phyloP scores from a whole-genome alignment of 2,797 vertebrate genomes.

The Picus viridis region DNA sequence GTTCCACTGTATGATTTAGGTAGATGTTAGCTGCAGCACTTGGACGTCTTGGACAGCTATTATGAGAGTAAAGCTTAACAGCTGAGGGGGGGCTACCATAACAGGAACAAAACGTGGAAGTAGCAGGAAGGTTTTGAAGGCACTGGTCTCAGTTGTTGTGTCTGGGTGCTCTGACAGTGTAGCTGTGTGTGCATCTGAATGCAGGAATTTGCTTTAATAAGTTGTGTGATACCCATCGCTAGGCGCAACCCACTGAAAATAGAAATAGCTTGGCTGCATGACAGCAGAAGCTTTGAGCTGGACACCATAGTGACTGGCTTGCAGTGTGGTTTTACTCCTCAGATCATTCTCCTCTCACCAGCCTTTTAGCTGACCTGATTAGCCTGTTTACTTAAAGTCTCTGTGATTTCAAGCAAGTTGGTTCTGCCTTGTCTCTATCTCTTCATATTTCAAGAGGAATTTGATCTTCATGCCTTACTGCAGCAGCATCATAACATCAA shows the following conservation, averaged over 20 bases:
- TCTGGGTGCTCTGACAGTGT: background rate
- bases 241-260: constrained; percentile 39
- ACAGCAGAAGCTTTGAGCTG: constrained; percentile 27
- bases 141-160: background rate
- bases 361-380: constrained; percentile 7
- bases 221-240: constrained; percentile 24
- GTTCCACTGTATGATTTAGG: constrained; percentile 45
- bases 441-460: constrained; percentile 46
- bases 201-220: constrained; percentile 57
- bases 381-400: constrained; percentile 23
- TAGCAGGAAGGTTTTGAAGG: constrained; percentile 1
- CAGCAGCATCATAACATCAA: constrained; percentile 29
- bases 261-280: constrained; percentile 40
- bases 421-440: constrained; percentile 28
- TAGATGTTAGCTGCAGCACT: constrained; percentile 26
- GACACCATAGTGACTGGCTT: constrained; percentile 19
- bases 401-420: constrained; percentile 27
- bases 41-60: background rate
- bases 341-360: background rate
- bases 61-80: background rate
- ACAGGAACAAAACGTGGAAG: background rate
- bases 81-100: background rate
- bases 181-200: constrained; percentile 1
- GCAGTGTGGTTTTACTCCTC: background rate
- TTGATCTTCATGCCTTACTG: constrained; percentile 21